These are phyloP conservation scores for rabbit (Oryctolagus cuniculus) DNA, from an alignment of 2,113 vertebrate genomes.

Conservation along the genomic window DNA sequence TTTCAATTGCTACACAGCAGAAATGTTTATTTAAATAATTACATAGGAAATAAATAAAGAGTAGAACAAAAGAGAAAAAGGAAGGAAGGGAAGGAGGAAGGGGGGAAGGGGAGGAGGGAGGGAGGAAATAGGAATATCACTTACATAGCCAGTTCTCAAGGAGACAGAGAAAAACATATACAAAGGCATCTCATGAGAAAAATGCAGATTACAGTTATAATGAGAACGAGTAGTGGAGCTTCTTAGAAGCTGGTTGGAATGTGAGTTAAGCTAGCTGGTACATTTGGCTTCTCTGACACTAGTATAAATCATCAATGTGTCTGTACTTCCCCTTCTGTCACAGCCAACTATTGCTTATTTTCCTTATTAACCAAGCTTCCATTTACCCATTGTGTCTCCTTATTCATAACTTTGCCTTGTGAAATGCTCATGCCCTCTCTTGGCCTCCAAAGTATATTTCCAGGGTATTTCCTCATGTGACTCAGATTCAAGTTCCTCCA, in stretches of 20 bases:
- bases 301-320: background rate
- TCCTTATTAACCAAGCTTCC: background rate
- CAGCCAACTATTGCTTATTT: background rate
- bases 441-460: background rate
- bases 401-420: background rate
- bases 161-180: background rate
- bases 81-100: accelerated
- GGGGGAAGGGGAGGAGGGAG: accelerated
- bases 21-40: background rate
- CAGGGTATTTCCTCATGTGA: background rate
- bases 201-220: background rate
- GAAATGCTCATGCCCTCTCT: background rate
- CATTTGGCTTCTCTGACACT: background rate
- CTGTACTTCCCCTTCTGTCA: background rate
- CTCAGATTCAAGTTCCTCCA: background rate
- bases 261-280: background rate
- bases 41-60: background rate
- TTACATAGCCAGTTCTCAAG: background rate
- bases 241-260: background rate
- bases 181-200: background rate
- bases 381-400: background rate
- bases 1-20: background rate
- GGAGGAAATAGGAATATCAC: background rate
- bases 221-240: background rate
- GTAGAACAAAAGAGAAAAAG: background rate